A percentile compares a stretch with the other conserved stretches of the same genome.
Evolutionary conservation across 2,888 invertebrate species (phyloP).

Genomic region (Synanthedon tipuliformis): DNA sequence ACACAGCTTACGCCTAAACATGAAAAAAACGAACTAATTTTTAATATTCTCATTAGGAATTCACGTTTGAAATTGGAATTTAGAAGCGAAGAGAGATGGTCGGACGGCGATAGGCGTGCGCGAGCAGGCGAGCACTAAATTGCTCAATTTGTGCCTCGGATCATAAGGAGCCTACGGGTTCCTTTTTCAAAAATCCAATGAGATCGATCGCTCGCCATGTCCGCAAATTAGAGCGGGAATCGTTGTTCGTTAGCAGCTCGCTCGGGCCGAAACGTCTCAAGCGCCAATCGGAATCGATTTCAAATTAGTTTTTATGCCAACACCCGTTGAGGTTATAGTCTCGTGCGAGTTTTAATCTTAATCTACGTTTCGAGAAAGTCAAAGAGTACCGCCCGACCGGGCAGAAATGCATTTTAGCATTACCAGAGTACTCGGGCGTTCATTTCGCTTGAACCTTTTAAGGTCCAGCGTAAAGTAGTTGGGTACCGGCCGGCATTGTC

Average conservation of each 20-base stretch:
- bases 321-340: conserved; percentile 11
- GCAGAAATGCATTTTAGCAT: conserved; percentile 53
- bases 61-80: conserved; percentile 22
- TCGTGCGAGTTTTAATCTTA: conserved; percentile 27
- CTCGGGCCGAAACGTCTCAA: conserved; percentile 22
- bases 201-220: conserved; percentile 68
- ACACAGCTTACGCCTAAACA: conserved; percentile 22
- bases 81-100: conserved; percentile 30
- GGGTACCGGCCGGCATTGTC: conserved; percentile 15
- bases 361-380: conserved; percentile 41
- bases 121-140: conserved; percentile 52
- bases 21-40: conserved; percentile 31
- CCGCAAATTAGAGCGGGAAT: conserved; percentile 68
- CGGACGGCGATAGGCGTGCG: conserved; percentile 17
- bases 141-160: conserved; percentile 64
- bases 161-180: conserved; percentile 50
- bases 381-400: conserved; percentile 50
- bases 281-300: conserved; percentile 9
- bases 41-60: conserved; percentile 42
- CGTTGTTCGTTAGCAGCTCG: conserved; percentile 54
- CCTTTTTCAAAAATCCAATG: conserved; percentile 66
- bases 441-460: conserved; percentile 40
- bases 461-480: conserved; percentile 12
- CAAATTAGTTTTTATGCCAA: conserved; percentile 15
- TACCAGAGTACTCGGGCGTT: conserved; percentile 38